Evolutionary conservation across 2,113 vertebrate species (phyloP), one percentile per base, ranked within the genome.

Genomic region (Potamarius usumacintae): DNA sequence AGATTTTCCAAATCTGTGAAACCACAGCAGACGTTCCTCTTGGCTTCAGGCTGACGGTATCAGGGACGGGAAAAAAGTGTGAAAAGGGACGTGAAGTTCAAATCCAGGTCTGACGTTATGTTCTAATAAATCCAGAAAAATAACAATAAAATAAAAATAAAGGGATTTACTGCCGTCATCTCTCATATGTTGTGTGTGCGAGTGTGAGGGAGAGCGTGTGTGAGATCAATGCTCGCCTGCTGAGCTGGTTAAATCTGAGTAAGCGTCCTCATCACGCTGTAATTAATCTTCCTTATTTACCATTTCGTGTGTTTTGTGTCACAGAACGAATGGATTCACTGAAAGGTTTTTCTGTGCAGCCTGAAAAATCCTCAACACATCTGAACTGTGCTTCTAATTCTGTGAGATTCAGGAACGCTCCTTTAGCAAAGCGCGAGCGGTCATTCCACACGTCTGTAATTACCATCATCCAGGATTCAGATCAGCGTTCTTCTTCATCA

Each of bases 1-100:
- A 72, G 57, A 42, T 60, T 72, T 34, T 22, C n/a, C 50, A 72
- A 72, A 72, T 84, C 52, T 20, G 67, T 48, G 53, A 72, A 84
- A 14, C 6, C 83, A 62, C 65, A 84, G 9, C 14, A 14, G 14
- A 57, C 65, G 5, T 55, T 15, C 27, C 55, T 12, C n/a, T 82
- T 4, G 9, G 27, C 27, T 82, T 4, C 53, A 7, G 7, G 52
- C 27, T 5, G 30, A 27, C 52, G 17, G 18, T 57, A 57, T 42
- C 42, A 42, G 42, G 42, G 42, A 42, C 42, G 42, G 42, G 42
- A 42, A 42, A 42, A 42, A 42, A 42, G 42, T 42, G 42, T 42
- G 42, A 4, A 42, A 3, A 42, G 42, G 42, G 79, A 22, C 15
- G 6, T 42, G 0, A 1, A 4, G 71, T 72, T 22, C 71, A 74